Percentiles rank a stretch among this genome's conserved stretches.
phyloP scores from a whole-genome alignment of 1,140 invertebrate genomes.

The Lordiphosa stackelbergi region DNA sequence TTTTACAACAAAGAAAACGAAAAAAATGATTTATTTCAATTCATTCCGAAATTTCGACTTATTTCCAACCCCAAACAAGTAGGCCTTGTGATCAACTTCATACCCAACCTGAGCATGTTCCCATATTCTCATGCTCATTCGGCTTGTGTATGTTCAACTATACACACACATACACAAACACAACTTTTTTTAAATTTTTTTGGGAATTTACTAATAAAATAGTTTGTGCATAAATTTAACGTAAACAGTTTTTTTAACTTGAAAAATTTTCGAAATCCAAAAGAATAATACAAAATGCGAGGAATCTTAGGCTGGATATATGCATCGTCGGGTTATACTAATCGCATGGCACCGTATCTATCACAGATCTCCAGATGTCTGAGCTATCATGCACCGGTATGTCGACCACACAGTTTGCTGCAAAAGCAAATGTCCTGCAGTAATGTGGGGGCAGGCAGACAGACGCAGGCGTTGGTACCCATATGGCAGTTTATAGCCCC shows the following conservation, averaged over 20 bases:
- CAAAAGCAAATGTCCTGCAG: slow-evolving; percentile 25
- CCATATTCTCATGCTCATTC: neutral
- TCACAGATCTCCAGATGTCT: slow-evolving; percentile 53
- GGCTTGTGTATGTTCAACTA: slow-evolving; percentile 1
- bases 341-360: slow-evolving; percentile 35
- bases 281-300: slow-evolving; percentile 11
- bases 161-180: slow-evolving; percentile 5
- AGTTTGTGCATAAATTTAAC: slow-evolving; percentile 1
- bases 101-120: neutral
- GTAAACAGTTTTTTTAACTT: neutral
- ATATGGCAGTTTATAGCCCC: slow-evolving; percentile 5
- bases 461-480: neutral
- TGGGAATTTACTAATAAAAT: too few species aligned
- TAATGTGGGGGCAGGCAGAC: too few species aligned
- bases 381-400: slow-evolving; percentile 43
- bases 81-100: slow-evolving; percentile 8
- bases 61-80: neutral
- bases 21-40: too few species aligned
- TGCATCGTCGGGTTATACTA: neutral
- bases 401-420: slow-evolving; percentile 23
- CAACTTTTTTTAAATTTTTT: slow-evolving; percentile 1
- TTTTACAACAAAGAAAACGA: too few species aligned
- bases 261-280: neutral
- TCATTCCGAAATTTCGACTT: too few species aligned
- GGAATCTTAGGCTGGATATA: slow-evolving; percentile 12